Evolutionary conservation across 2,113 vertebrate species (phyloP).

Genomic region (Bufo gargarizans): DNA sequence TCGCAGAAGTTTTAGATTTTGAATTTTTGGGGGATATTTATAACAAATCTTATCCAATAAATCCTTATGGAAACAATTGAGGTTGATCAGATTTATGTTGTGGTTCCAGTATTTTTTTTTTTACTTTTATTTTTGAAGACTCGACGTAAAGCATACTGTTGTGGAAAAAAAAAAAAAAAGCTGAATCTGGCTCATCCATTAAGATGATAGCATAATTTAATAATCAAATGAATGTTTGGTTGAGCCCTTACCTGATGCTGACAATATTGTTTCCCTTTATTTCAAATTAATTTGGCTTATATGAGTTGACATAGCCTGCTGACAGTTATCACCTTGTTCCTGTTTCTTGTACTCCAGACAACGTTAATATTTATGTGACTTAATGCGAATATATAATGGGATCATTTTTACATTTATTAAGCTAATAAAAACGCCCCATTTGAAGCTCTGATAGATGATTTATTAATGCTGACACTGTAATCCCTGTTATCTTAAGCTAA

Average conservation of each 20-base stretch:
- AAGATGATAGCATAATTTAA: neutral
- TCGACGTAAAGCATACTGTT: no score
- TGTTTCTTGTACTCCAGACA: neutral
- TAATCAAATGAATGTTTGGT: neutral
- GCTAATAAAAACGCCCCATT: constrained; percentile 56
- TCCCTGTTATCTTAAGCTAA: constrained; percentile 79
- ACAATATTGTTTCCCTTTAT: neutral
- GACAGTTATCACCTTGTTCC: constrained; percentile 5
- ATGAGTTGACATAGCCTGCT: neutral
- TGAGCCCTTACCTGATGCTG: neutral
- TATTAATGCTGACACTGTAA: constrained; percentile 66
- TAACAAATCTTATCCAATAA: no score
- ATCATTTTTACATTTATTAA: neutral
- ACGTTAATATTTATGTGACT: constrained; percentile 29
- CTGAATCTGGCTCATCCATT: no score
- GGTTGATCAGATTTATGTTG: no score
- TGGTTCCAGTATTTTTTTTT: no score
- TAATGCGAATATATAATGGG: constrained; percentile 20
- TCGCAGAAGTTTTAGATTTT: no score
- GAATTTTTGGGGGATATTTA: no score
- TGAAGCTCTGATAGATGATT: constrained; percentile 61
- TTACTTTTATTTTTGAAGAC: no score
- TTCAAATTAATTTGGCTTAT: neutral
- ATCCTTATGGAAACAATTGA: no score
- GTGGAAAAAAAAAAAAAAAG: no score